Conservation (phyloP, 1,140 invertebrate species). For the Lineus longissimus region DNA sequence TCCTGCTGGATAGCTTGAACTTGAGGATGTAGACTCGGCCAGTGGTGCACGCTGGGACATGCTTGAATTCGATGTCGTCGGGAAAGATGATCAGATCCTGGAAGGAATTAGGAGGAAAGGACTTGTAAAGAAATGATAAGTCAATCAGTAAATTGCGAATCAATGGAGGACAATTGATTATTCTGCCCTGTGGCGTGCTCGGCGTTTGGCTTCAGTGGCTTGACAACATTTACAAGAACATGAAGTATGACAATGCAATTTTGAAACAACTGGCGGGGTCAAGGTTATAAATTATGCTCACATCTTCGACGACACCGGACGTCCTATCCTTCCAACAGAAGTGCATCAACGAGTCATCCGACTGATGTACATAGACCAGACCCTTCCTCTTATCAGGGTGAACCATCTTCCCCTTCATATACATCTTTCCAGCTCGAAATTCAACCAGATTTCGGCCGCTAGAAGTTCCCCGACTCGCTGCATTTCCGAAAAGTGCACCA, state of each 20-base stretch:
- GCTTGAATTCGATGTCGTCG: conserved; percentile 96
- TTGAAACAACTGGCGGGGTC: neutral
- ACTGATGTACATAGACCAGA: conserved; percentile 85
- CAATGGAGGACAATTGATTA: too few relatives aligned
- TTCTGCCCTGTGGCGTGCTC: too few relatives aligned
- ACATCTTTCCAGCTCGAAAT: conserved; percentile 96
- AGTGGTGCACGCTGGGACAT: conserved; percentile 90
- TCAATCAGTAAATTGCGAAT: too few relatives aligned
- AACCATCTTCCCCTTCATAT: conserved; percentile 88
- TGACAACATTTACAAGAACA: neutral
- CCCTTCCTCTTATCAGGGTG: conserved; percentile 94
- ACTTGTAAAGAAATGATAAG: too few relatives aligned
- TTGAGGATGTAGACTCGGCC: conserved; percentile 93
- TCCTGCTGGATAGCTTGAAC: conserved; percentile 88
- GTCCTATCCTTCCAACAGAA: conserved; percentile 96
- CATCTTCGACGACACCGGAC: conserved; percentile 72
- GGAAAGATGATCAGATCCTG: conserved; percentile 97
- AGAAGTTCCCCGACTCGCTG: conserved; percentile 66
- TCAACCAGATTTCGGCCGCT: conserved; percentile 88
- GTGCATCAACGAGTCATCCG: conserved; percentile 94
- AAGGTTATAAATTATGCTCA: conserved; percentile 46
- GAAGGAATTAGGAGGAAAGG: conserved; percentile 26
- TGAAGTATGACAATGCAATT: neutral
- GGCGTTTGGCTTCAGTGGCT: neutral
- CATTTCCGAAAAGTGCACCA: conserved; percentile 59